phyloP scores from a whole-genome alignment of 2,888 invertebrate genomes.

The Dilophus febrilis region DNA sequence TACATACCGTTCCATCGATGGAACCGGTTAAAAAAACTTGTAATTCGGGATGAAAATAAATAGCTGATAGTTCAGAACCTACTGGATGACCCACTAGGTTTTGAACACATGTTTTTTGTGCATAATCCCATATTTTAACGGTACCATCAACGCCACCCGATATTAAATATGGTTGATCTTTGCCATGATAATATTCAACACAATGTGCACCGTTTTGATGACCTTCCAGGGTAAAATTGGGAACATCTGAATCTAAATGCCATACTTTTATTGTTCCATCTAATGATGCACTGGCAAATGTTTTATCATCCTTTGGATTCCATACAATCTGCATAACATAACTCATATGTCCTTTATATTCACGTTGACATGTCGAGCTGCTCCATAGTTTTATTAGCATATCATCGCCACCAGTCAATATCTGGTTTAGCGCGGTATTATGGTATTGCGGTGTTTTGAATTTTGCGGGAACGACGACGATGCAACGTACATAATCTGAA shows the following conservation, averaged over 20 bases:
- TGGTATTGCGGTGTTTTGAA: no score
- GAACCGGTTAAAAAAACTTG: constrained; percentile 94
- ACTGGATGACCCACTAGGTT: constrained; percentile 94
- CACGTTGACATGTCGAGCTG: constrained; percentile 96
- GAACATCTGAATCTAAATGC: constrained; percentile 93
- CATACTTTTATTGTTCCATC: constrained; percentile 97
- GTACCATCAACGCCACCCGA: constrained; percentile 96
- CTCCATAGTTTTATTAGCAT: constrained; percentile 99
- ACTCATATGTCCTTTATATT: constrained; percentile 98
- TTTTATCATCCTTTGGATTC: constrained; percentile 99
- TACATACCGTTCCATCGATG: constrained; percentile 92
- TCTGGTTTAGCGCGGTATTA: no score
- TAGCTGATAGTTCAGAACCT: constrained; percentile 87
- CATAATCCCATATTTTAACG: constrained; percentile 99
- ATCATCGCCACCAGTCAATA: constrained; percentile 95
- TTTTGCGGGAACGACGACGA: constrained; percentile 94
- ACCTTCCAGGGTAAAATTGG: constrained; percentile 95
- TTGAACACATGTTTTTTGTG: constrained; percentile 98
- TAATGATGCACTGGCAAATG: constrained; percentile 97
- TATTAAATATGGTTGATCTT: constrained; percentile 96
- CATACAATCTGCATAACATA: constrained; percentile 99
- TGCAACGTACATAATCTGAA: constrained; percentile 92
- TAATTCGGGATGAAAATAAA: constrained; percentile 94
- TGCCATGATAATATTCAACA: constrained; percentile 97
- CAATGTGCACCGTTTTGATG: constrained; percentile 99